Conservation (phyloP, 2,888 invertebrate species). For the Microplitis deprimator region DNA sequence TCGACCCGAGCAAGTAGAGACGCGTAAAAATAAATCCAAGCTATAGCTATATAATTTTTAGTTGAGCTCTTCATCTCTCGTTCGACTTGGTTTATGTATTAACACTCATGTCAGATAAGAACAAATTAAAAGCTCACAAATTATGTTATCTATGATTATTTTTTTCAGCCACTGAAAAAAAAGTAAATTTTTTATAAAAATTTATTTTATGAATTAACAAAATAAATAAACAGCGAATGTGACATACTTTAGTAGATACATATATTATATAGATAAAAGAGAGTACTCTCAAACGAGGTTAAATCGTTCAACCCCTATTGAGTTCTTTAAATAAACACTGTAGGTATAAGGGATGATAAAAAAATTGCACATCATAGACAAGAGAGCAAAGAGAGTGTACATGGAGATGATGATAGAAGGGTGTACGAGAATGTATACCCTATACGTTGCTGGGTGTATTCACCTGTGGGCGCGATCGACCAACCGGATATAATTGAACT, state of each 20-base stretch:
- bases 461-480: constrained; percentile 54
- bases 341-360: constrained; percentile 29
- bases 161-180: too few species aligned
- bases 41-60: constrained; percentile 22
- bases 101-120: not conserved
- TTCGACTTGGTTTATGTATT: not conserved
- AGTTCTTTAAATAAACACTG: constrained; percentile 54
- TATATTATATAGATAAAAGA: constrained; percentile 4
- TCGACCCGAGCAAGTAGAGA: constrained; percentile 18
- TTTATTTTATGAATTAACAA: not conserved
- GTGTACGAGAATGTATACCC: not conserved
- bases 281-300: constrained; percentile 48
- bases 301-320: constrained; percentile 51
- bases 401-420: not conserved
- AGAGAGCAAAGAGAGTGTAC: not conserved
- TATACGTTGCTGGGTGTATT: constrained; percentile 47
- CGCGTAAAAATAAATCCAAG: constrained; percentile 38
- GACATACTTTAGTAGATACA: constrained; percentile 23
- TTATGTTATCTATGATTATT: too few species aligned
- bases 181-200: not conserved
- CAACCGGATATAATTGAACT: constrained; percentile 54
- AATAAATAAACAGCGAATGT: constrained; percentile 22
- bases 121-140: not conserved
- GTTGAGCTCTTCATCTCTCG: not conserved
- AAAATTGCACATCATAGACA: constrained; percentile 27